Base-by-base conservation (phyloP, 2,113 vertebrate species). In the Aptenodytes patagonicus region DNA sequence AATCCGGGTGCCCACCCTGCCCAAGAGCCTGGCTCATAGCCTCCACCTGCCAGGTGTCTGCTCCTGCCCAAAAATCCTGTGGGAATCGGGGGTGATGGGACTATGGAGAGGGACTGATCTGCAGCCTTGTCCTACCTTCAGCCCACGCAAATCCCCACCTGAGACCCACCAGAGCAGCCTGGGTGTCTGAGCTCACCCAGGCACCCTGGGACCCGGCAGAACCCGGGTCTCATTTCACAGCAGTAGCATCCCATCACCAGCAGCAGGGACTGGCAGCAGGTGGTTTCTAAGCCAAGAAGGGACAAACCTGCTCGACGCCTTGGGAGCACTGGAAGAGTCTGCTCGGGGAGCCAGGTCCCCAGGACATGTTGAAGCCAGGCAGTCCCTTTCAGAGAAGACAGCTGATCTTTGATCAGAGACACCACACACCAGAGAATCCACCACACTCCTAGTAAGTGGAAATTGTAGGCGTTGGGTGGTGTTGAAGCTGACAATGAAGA, bases 401-500 rank as follows among this genome's bases (percentile, higher is more conserved):
- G 49, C 77, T 79, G 32, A 60, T 83, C 81, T 58, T n/a, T 70
- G 78, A 90, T 90, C 66, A n/a, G 88, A 93, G 73, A 40, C 7
- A 3, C 65, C 57, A 87, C 2, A 1, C 0, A 1, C 21, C 3
- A 0, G 26, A 84, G 76, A 69, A 84, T 49, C 73, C 61, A 25
- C 44, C 77, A 65, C 8, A 0, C 54, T 95, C 54, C 83, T 46
- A 69, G 10, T 57, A 76, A 94, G 61, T 72, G 61, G 72, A 55
- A 92, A 89, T 64, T 47, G 80, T 49, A 36, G 58, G 77, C 70
- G 0, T 21, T 93, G 94, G 73, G 89, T 94, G 89, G 91, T 91
- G 93, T 71, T 85, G 91, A 85, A 87, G 90, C 52, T 91, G 81
- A 96, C 91, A 95, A 96, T 94, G 77, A 87, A 89, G 94, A 97